Conservation (phyloP, 2,888 invertebrate species). For the Erynnis tages region DNA sequence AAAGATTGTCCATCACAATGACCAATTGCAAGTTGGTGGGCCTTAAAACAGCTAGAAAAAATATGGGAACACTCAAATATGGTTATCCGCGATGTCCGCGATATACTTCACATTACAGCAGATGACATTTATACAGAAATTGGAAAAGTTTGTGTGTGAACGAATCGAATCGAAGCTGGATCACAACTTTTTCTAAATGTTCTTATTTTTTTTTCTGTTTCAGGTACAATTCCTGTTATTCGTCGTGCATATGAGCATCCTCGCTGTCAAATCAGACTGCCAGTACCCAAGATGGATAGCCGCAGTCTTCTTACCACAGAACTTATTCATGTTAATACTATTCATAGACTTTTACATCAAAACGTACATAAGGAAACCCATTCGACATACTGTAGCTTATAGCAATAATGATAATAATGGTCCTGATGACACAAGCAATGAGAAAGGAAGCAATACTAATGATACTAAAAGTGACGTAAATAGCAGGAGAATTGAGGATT, state of each 20-base stretch:
- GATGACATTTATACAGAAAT: too few relatives aligned
- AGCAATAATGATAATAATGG: neutral
- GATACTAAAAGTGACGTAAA: neutral
- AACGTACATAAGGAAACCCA: slow-evolving; percentile 74
- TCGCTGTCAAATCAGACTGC: slow-evolving; percentile 78
- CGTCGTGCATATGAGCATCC: slow-evolving; percentile 73
- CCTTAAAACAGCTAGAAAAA: too few relatives aligned
- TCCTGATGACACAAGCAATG: neutral
- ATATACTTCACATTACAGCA: too few relatives aligned
- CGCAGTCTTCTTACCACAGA: slow-evolving; percentile 83
- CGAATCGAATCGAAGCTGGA: too few relatives aligned
- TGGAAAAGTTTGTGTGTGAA: too few relatives aligned
- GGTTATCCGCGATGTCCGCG: too few relatives aligned
- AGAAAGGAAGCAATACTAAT: neutral
- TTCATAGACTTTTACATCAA: slow-evolving; percentile 86
- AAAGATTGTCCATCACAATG: too few relatives aligned
- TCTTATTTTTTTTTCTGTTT: slow-evolving; percentile 40
- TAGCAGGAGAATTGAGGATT: neutral
- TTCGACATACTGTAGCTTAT: too few relatives aligned
- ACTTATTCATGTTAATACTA: slow-evolving; percentile 83
- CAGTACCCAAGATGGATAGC: slow-evolving; percentile 80
- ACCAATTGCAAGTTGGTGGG: too few relatives aligned
- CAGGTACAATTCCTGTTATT: slow-evolving; percentile 84
- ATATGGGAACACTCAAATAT: too few relatives aligned
- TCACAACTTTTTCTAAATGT: too few relatives aligned